These are phyloP conservation scores for Cyaniris semiargus DNA, from an alignment of 2,888 invertebrate species.

Conservation along the genomic window DNA sequence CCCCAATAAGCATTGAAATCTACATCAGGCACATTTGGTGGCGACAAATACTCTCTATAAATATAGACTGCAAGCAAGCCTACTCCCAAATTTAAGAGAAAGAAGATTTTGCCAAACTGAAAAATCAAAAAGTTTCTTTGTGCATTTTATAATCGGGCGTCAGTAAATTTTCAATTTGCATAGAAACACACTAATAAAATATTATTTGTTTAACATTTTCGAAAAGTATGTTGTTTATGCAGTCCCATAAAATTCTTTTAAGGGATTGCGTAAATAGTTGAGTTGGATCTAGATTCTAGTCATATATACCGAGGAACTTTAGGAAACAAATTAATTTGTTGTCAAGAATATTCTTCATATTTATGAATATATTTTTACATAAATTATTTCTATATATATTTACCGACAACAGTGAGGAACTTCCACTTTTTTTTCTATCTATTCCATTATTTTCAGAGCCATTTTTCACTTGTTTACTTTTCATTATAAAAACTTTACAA, in stretches of 20 bases:
- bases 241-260: background rate
- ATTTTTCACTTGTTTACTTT: constrained; percentile 39
- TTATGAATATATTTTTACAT: background rate
- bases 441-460: constrained; percentile 39
- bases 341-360: background rate
- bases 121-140: constrained; percentile 34
- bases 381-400: constrained; percentile 32
- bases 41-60: constrained; percentile 43
- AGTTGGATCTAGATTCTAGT: too few relatives aligned
- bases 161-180: background rate
- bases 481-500: constrained; percentile 35
- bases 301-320: background rate
- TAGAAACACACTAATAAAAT: background rate
- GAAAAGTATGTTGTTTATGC: background rate
- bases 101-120: constrained; percentile 47
- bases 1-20: constrained; percentile 82
- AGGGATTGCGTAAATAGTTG: too few relatives aligned
- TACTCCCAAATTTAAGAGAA: constrained; percentile 41
- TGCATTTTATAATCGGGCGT: background rate
- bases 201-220: background rate
- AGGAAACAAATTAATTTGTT: background rate
- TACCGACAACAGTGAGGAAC: constrained; percentile 38
- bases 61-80: constrained; percentile 46
- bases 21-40: constrained; percentile 52
- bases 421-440: constrained; percentile 36